Evolutionary conservation across 2,113 vertebrate species (phyloP).

Genomic region (Pseudonaja textilis): DNA sequence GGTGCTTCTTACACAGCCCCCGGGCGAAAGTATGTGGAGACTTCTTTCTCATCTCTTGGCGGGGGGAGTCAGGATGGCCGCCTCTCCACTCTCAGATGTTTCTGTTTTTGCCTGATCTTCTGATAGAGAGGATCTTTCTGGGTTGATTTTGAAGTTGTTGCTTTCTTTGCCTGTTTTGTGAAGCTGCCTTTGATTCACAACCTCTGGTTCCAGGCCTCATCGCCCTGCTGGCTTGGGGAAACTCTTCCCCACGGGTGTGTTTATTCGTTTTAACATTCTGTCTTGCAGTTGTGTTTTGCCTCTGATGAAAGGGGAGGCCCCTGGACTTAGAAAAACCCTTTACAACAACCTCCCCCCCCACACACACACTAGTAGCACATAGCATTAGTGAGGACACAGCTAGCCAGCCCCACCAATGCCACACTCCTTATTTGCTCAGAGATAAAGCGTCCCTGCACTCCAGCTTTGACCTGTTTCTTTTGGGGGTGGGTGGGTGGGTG

Average conservation of each 20-base stretch:
- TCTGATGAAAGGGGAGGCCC: neutral
- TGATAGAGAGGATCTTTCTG: neutral
- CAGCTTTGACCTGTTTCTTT: neutral
- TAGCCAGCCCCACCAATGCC: neutral
- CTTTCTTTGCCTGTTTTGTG: neutral
- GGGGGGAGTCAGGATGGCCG: neutral
- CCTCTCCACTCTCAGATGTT: neutral
- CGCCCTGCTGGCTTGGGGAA: neutral
- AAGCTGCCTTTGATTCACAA: neutral
- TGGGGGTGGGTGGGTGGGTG: neutral
- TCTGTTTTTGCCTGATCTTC: neutral
- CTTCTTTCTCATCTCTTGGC: neutral
- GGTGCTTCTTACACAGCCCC: neutral
- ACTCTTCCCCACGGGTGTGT: neutral
- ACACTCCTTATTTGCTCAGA: neutral
- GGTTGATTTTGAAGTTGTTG: neutral
- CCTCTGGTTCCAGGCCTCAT: neutral
- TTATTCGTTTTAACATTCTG: neutral
- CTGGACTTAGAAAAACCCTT: neutral
- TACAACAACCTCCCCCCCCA: neutral
- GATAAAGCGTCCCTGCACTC: neutral
- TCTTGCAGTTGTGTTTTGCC: neutral
- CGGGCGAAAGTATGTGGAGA: neutral
- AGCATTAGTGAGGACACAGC: neutral
- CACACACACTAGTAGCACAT: neutral